phyloP scores from a whole-genome alignment of 2,888 invertebrate genomes.

The Tetanocera ferruginea region DNA sequence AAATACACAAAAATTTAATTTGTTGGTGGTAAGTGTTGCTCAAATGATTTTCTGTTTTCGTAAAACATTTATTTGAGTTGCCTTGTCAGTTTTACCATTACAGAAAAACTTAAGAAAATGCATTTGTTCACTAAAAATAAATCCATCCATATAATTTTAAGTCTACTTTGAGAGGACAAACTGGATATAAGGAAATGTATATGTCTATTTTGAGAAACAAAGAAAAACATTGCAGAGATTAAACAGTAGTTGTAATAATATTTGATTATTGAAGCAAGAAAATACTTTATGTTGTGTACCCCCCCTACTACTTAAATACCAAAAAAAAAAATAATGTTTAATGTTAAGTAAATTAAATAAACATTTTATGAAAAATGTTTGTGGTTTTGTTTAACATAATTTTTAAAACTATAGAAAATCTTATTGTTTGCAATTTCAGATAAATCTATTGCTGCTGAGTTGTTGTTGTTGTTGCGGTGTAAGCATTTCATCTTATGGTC shows the following conservation, averaged over 20 bases:
- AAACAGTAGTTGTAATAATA: neutral
- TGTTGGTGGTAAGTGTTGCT: conserved; percentile 41
- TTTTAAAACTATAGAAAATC: conserved; percentile 31
- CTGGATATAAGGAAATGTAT: neutral
- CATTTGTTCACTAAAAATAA: neutral
- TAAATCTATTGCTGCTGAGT: neutral
- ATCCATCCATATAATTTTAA: neutral
- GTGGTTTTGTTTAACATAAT: conserved; percentile 17
- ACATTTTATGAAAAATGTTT: conserved; percentile 33
- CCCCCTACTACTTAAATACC: conserved; percentile 25
- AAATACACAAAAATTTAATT: conserved; percentile 35
- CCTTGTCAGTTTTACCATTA: neutral
- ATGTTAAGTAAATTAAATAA: conserved; percentile 23
- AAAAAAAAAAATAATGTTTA: neutral
- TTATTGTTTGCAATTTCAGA: neutral
- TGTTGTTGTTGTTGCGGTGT: neutral
- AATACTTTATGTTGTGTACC: conserved; percentile 1
- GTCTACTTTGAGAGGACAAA: neutral
- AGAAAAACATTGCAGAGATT: neutral
- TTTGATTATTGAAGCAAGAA: neutral
- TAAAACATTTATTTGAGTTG: conserved; percentile 18
- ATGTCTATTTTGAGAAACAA: neutral
- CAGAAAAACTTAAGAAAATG: conserved; percentile 12
- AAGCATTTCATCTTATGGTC: neutral
- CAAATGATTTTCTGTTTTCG: conserved; percentile 24